Percentiles rank a stretch among this genome's conserved stretches.
Evolutionary conservation across 2,113 vertebrate species (phyloP).

Genomic region (Chaenogobius annularis): DNA sequence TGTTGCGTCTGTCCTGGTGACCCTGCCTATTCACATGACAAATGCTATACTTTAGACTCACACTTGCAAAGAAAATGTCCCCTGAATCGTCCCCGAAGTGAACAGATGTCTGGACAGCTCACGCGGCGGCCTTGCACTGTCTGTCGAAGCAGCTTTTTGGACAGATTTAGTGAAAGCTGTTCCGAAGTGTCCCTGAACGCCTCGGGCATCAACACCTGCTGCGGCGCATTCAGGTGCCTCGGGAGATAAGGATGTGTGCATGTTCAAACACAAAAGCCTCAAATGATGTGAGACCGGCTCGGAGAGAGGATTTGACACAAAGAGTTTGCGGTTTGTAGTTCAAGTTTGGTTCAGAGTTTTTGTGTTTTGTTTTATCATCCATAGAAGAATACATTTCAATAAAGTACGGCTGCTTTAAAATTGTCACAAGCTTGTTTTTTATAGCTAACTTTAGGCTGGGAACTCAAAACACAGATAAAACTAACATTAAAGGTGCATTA

Average conservation of each 20-base stretch:
- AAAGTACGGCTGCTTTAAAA: background rate
- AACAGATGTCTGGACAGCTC: slow-evolving; percentile 1
- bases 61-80: background rate
- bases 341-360: background rate
- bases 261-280: background rate
- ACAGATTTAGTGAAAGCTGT: slow-evolving; percentile 6
- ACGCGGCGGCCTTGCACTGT: slow-evolving; percentile 1
- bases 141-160: background rate
- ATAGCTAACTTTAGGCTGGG: background rate
- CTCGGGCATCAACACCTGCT: slow-evolving; percentile 3
- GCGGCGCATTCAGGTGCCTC: background rate
- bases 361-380: background rate
- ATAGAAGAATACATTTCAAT: background rate
- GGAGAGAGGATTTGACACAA: background rate
- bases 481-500: background rate
- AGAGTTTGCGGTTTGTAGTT: background rate
- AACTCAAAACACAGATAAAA: background rate
- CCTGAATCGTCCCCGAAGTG: background rate
- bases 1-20: background rate
- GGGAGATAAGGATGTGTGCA: background rate
- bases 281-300: background rate
- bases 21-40: background rate
- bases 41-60: background rate
- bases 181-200: slow-evolving; percentile 1
- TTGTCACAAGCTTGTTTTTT: background rate